Percentiles rank a stretch among this genome's conserved stretches.
phyloP scores from a whole-genome alignment of 92 coral and sea anemone genomes.

The Palythoa grandiflora region DNA sequence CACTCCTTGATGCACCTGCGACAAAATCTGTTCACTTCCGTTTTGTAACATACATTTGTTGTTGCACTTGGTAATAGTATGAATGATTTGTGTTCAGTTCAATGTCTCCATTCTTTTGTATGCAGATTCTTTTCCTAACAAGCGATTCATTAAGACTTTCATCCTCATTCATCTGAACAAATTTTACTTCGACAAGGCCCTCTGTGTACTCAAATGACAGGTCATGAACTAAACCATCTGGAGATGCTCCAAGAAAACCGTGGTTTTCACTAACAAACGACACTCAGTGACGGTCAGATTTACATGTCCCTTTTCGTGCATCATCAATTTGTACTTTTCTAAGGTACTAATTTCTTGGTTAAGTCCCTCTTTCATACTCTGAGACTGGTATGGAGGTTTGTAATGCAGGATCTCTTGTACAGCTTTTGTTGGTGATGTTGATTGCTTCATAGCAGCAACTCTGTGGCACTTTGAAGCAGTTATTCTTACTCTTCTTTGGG shows the following conservation, averaged over 20 bases:
- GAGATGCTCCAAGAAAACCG: slow-evolving; percentile 56
- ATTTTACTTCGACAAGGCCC: slow-evolving; percentile 63
- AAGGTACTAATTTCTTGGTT: neutral
- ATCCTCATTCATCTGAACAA: slow-evolving; percentile 53
- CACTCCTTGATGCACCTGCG: slow-evolving; percentile 54
- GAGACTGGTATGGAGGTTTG: neutral
- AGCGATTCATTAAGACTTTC: slow-evolving; percentile 55
- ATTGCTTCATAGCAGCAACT: slow-evolving; percentile 48
- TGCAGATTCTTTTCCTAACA: slow-evolving; percentile 55
- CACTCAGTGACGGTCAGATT: slow-evolving; percentile 28
- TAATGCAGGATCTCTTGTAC: slow-evolving; percentile 20
- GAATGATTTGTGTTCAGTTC: slow-evolving; percentile 47
- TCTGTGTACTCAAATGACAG: slow-evolving; percentile 40
- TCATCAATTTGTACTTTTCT: slow-evolving; percentile 20
- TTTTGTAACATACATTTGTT: slow-evolving; percentile 70
- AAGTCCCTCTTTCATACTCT: slow-evolving; percentile 57
- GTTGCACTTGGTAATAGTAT: slow-evolving; percentile 70
- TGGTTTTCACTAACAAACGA: slow-evolving; percentile 40
- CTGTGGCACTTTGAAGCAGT: slow-evolving; percentile 62
- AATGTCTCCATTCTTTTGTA: slow-evolving; percentile 11
- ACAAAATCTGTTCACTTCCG: slow-evolving; percentile 77
- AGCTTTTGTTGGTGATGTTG: slow-evolving; percentile 63
- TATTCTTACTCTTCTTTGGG: slow-evolving; percentile 41
- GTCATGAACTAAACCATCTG: slow-evolving; percentile 59
- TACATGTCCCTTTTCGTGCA: slow-evolving; percentile 20